Base-by-base conservation (phyloP, 2,797 vertebrate genomes). In the Pipistrellus pygmaeus region DNA sequence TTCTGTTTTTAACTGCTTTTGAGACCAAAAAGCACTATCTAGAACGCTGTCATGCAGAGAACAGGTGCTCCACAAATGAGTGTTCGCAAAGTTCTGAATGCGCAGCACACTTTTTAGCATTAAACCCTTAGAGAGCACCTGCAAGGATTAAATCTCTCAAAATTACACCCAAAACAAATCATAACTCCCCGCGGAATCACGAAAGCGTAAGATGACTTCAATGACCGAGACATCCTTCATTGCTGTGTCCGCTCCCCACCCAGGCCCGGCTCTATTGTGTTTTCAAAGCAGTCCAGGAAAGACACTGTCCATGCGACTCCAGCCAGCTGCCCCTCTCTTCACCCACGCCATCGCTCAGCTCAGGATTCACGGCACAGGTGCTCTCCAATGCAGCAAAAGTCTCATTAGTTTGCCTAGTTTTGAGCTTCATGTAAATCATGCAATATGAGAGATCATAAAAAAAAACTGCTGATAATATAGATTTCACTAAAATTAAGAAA, bases 401-500 rank as follows among this genome's bases (percentile, higher is more conserved):
- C 46, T 23, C 38, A n/a, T 46, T 14, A 30, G 14, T 51, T n/a
- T 35, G 62, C 15, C 68, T 77, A 35, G 8, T 60, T 62, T 35
- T 71, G 25, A 76, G 77, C 32, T 88, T 69, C 20, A 32, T 14
- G 14, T 73, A 73, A 87, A 75, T 85, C 27, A 60, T 44, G 85
- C 3, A 55, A n/a, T 10, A 76, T 1, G 10, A 14, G n/a, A 17
- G 85, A 53, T 23, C 57, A 68, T 38, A 91, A 69, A 82, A 30
- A 11, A 82, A 11, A 82, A 94, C 8, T 66, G n/a, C 20, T 72
- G n/a, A 90, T 75, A 92, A 93, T 6, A 55, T 90, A 35, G 13
- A 69, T 27, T 94, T 81, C 66, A 84, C 60, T 92, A 90, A 92
- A 85, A 95, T 60, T 85, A 92, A 60, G 48, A 94, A 86, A 10